These are phyloP conservation scores for Lutjanus argentimaculatus DNA, from an alignment of 2,797 vertebrate species.

Conservation along the genomic window DNA sequence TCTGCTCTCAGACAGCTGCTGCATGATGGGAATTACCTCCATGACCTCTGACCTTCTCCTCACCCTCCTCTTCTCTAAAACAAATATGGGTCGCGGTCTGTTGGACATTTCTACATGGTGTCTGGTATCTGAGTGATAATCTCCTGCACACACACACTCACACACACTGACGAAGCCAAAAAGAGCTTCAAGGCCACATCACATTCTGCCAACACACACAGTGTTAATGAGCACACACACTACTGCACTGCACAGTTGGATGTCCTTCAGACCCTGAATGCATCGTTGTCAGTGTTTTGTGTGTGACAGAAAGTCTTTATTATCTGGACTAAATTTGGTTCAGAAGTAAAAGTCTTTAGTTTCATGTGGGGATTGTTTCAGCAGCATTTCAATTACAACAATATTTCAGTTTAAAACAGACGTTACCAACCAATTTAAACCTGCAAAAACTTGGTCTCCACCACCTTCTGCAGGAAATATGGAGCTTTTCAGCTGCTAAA, in stretches of 20 bases:
- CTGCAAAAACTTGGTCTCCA: no score
- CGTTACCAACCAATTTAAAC: no score
- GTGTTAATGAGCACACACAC: not conserved
- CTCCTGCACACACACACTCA: not conserved
- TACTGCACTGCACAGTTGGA: constrained; percentile 19
- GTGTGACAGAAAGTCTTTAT: not conserved
- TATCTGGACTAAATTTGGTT: not conserved
- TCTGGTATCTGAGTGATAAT: constrained; percentile 57
- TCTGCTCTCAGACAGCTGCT: constrained; percentile 15
- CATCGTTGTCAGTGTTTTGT: constrained; percentile 1
- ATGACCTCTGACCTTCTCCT: constrained; percentile 59
- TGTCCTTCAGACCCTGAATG: constrained; percentile 45
- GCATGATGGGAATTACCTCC: constrained; percentile 32
- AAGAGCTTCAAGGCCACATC: constrained; percentile 35
- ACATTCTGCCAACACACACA: constrained; percentile 29
- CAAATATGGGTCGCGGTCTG: constrained; percentile 43
- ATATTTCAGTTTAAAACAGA: not conserved
- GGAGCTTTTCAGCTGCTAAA: no score
- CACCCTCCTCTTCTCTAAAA: constrained; percentile 30
- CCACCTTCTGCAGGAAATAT: no score
- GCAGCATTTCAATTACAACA: not conserved
- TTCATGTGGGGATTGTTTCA: not conserved
- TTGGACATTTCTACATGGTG: constrained; percentile 46
- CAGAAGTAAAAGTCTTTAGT: no score
- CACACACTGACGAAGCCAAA: constrained; percentile 14